Evolutionary conservation across 2,113 vertebrate genomes (phyloP), one percentile per base, ranked within the genome.

Genomic region (Strix uralensis): DNA sequence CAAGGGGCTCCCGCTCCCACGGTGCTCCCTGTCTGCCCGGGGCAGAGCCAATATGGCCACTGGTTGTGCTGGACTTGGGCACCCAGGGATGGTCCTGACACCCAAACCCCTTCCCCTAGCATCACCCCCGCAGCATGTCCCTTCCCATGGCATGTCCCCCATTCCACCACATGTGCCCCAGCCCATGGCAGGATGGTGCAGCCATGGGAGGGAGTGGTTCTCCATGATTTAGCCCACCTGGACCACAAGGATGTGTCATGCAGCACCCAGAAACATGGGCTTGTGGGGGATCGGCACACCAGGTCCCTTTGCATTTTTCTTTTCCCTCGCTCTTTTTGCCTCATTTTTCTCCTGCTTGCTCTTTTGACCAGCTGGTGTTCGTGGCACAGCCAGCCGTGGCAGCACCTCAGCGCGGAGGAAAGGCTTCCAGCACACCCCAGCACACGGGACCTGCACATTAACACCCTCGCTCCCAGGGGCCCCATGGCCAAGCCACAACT

Each of bases 1-100:
- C 36, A 52, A 71, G n/a, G 67, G 34, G 18, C 12, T 94, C 32
- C 22, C 2, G 0, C 7, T 72, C 47, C 14, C 0, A 0, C 4
- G 2, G 27, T 61, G 49, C 44, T 91, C 54, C 69, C 51, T 74
- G 40, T 8, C 46, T 23, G 19, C 14, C 59, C 81, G 36, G n/a
- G 40, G 25, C 63, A 80, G 54, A 84, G 54, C 44, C 51, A 47
- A 4, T 0, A 0, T 5, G 7, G 25, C 26, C 1, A 1, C 38
- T 42, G 38, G 26, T 36, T 77, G 29, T 81, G 57, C 70, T 52
- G 81, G 36, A 15, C 34, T 72, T 42, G 29, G n/a, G 62, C 32
- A 59, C 32, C 10, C 32, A 7, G 38, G 17, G 18, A 10, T 20
- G 19, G 40, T 49, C 72, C 54, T 86, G 44, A 42, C 3, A 3